A percentile compares a stretch with the other conserved stretches of the same genome.
These are phyloP conservation scores for Drosophila azteca DNA, from an alignment of 1,140 invertebrate species.

Conservation along the genomic window DNA sequence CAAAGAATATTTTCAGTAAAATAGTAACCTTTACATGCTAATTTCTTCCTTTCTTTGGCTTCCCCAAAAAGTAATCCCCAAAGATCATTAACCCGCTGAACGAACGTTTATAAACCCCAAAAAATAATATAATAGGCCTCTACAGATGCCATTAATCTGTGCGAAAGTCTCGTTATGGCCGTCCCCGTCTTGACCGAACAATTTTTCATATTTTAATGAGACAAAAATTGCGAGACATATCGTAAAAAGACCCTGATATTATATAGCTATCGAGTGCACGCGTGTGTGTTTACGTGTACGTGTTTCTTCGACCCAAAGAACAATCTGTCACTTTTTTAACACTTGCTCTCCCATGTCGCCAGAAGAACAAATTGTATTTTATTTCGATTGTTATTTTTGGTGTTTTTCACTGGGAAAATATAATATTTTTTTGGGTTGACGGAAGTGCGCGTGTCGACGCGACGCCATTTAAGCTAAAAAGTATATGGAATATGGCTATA, in stretches of 20 bases:
- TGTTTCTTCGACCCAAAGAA: conserved; percentile 6
- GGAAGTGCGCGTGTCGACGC: conserved; percentile 70
- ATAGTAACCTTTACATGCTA: no score
- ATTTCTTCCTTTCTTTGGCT: no score
- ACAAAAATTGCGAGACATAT: conserved; percentile 49
- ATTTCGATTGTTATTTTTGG: conserved; percentile 27
- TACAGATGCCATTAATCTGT: conserved; percentile 30
- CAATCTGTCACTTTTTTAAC: conserved; percentile 70
- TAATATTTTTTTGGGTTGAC: conserved; percentile 40
- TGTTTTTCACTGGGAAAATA: conserved; percentile 53
- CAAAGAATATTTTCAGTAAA: no score
- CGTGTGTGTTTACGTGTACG: conserved; percentile 12
- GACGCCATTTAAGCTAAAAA: conserved; percentile 56
- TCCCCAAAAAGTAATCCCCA: no score
- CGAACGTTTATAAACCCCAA: neutral
- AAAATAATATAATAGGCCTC: neutral
- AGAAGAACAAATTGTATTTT: conserved; percentile 33
- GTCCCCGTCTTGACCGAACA: conserved; percentile 8
- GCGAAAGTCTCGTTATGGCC: conserved; percentile 16
- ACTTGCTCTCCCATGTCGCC: conserved; percentile 50
- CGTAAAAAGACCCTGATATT: conserved; percentile 68
- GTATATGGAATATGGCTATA: conserved; percentile 20
- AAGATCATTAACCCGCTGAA: no score
- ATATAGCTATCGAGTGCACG: conserved; percentile 40
- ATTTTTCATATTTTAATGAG: conserved; percentile 68